Conservation (phyloP, 2,888 invertebrate genomes). For the Malachius bipustulatus region DNA sequence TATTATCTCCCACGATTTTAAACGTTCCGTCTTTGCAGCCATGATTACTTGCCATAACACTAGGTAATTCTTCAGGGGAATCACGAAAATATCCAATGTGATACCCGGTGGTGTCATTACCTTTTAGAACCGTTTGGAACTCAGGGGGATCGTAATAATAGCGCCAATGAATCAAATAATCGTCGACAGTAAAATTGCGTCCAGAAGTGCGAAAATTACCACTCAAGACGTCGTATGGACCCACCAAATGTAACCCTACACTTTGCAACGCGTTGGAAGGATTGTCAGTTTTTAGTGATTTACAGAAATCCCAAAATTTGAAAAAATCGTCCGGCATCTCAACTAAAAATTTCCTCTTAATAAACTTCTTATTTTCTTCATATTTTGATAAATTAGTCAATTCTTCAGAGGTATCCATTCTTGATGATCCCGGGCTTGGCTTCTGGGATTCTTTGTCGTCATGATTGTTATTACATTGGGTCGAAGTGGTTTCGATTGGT, state of each 20-base stretch:
- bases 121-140: slow-evolving; percentile 71
- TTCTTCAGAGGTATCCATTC: no score
- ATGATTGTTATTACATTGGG: no score
- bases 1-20: slow-evolving; percentile 59
- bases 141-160: slow-evolving; percentile 93
- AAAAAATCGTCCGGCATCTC: slow-evolving; percentile 88
- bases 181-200: slow-evolving; percentile 36
- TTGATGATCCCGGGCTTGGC: no score
- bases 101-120: slow-evolving; percentile 54
- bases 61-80: slow-evolving; percentile 58
- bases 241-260: slow-evolving; percentile 63
- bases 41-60: slow-evolving; percentile 67
- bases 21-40: slow-evolving; percentile 57
- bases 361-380: slow-evolving; percentile 31
- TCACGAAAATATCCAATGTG: slow-evolving; percentile 90
- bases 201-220: slow-evolving; percentile 36
- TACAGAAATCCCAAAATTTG: slow-evolving; percentile 68
- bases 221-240: slow-evolving; percentile 74
- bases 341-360: slow-evolving; percentile 65
- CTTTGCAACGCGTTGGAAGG: slow-evolving; percentile 52
- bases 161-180: slow-evolving; percentile 75
- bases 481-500: no score
- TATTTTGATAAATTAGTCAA: background rate
- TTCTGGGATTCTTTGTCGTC: no score
- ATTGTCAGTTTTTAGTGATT: slow-evolving; percentile 41